These are phyloP conservation scores for Cervus canadensis DNA, from an alignment of 2,113 vertebrate species.

Conservation along the genomic window DNA sequence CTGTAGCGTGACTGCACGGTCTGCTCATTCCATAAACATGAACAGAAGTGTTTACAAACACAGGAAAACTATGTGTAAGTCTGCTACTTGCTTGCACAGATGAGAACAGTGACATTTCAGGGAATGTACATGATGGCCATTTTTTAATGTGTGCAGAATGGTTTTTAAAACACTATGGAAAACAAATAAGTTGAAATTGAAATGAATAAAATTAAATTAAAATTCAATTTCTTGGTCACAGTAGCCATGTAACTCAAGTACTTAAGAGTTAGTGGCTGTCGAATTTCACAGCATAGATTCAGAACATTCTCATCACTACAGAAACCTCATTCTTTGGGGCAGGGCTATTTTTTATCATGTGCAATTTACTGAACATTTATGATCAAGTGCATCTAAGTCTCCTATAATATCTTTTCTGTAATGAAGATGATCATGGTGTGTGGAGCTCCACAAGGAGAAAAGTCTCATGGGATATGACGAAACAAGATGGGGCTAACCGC, in stretches of 20 bases:
- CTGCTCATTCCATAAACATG: neutral
- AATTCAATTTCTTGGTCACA: neutral
- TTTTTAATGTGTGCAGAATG: neutral
- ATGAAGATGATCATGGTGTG: neutral
- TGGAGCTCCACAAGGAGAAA: neutral
- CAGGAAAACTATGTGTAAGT: neutral
- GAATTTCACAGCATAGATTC: neutral
- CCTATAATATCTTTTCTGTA: neutral
- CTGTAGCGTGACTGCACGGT: rapidly evolving
- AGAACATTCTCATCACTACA: neutral
- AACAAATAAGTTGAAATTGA: neutral
- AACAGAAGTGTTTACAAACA: neutral
- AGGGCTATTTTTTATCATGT: neutral
- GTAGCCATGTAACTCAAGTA: neutral
- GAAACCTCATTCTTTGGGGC: neutral
- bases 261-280: neutral
- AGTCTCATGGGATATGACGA: neutral
- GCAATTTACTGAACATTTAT: neutral
- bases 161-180: neutral
- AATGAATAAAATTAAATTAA: neutral
- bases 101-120: neutral
- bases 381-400: neutral
- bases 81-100: neutral
- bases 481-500: neutral
- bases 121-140: neutral